Base-by-base conservation (phyloP, 1,140 invertebrate species). In the Hermetia illucens region DNA sequence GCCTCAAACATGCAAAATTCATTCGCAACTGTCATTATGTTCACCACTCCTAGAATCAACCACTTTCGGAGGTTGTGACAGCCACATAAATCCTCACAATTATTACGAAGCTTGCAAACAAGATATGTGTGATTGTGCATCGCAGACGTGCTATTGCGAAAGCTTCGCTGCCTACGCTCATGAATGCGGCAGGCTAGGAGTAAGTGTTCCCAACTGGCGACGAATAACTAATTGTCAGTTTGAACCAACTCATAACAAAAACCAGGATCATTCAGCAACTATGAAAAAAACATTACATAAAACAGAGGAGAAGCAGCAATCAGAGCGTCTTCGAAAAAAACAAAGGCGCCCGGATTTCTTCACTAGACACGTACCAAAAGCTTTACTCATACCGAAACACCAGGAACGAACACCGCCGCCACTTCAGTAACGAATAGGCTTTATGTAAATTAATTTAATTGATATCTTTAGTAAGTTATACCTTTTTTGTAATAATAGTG, bases 81-180 rank as follows among this genome's bases (percentile, higher is more conserved):
- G 70, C 42, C 76, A 75, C 47, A 70, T 90, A 31, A 83, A 82
- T 54, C 74, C 75, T 21, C 66, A 70, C 32, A 79, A 83, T 54
- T 91, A 86, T 55, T 81, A 79, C 50, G 80, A 78, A 61, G 82
- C 88, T 0, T 95, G 90, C 61, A 70, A 82, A 40, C 68, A 83
- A 52, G 90, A 94, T 58, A 88, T 91, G 65, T 91, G 88, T 57
- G 84, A 90, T 52, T 94, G 90, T 64, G 75, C 79, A 2, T 68
- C 69, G n/a, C 69, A 71, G 3, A 66, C 73, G 39, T 93, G 89
- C 52, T 84, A 89, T 54, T 94, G 90, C 58, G 86, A 91, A 48
- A 82, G 84, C 33, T 77, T 92, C 43, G 77, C 78, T 37, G 88
- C 89, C 0, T 94, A 93, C 56, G 80, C 81, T 3, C 75, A 82